A percentile compares a stretch with the other conserved stretches of the same genome.
Evolutionary conservation across 2,113 vertebrate genomes (phyloP).

Genomic region (Sminthopsis crassicaudata): DNA sequence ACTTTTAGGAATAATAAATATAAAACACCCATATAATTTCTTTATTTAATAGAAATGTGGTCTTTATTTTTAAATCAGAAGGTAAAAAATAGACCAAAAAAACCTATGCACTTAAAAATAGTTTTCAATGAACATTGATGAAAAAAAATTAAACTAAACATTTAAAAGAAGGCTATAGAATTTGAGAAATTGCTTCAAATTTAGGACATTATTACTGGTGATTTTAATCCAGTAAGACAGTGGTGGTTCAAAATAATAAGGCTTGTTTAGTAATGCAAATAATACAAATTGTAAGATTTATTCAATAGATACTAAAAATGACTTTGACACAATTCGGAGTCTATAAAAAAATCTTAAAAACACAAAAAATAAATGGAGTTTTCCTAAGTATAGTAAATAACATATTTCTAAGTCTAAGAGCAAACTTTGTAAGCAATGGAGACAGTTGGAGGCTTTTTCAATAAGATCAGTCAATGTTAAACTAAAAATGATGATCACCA

Average conservation of each 20-base stretch:
- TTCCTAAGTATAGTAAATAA: neutral
- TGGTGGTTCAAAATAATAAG: neutral
- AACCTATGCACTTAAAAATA: neutral
- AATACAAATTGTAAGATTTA: neutral
- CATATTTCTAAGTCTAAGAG: neutral
- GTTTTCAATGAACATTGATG: neutral
- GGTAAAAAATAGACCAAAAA: neutral
- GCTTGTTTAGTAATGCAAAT: neutral
- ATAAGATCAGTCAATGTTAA: neutral
- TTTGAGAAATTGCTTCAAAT: neutral
- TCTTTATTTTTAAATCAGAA: neutral
- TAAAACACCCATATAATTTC: neutral
- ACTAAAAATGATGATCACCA: neutral
- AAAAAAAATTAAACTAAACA: neutral
- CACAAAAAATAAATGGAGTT: neutral
- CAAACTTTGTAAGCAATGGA: neutral
- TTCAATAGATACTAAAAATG: neutral
- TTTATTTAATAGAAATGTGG: neutral
- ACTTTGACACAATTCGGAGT: neutral
- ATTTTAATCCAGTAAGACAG: neutral
- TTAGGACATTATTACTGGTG: neutral
- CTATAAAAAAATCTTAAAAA: neutral
- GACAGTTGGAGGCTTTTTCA: neutral
- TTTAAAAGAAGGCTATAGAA: neutral
- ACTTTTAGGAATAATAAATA: neutral